Evolutionary conservation across 2,797 vertebrate species (phyloP).

Genomic region (Graptemys geographica): DNA sequence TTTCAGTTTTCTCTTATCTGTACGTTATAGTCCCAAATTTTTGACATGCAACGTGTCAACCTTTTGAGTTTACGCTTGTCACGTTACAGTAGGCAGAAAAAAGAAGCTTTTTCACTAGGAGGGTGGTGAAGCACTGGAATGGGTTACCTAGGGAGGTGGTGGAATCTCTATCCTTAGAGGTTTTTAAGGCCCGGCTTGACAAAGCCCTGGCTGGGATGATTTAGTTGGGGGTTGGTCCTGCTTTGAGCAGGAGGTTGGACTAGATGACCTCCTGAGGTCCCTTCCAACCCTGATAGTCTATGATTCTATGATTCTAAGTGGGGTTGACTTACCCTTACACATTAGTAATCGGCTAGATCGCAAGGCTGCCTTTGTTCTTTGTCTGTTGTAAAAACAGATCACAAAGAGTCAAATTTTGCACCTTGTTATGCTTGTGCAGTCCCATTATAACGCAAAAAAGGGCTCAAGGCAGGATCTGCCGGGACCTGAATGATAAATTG

Average conservation of each 20-base stretch:
- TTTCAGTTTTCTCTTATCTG: conserved; percentile 3
- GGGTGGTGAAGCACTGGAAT: no score
- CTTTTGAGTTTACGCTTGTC: conserved; percentile 24
- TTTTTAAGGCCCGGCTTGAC: no score
- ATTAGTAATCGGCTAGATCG: background rate
- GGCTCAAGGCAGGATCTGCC: background rate
- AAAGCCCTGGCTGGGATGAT: no score
- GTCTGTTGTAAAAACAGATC: background rate
- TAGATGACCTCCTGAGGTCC: no score
- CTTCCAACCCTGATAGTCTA: no score
- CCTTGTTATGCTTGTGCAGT: background rate
- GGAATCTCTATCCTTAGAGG: no score
- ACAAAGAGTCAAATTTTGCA: background rate
- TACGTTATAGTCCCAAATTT: background rate
- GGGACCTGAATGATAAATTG: background rate
- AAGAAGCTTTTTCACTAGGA: background rate
- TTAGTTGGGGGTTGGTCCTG: no score
- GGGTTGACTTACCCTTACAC: background rate
- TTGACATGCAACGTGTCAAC: background rate
- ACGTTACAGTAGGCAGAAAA: conserved; percentile 39
- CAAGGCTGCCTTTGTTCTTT: background rate
- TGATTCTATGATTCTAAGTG: background rate
- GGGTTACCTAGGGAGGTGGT: no score
- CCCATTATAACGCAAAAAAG: background rate
- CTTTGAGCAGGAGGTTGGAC: no score